phyloP scores from a whole-genome alignment of 2,113 vertebrate species.

The Aix galericulata region DNA sequence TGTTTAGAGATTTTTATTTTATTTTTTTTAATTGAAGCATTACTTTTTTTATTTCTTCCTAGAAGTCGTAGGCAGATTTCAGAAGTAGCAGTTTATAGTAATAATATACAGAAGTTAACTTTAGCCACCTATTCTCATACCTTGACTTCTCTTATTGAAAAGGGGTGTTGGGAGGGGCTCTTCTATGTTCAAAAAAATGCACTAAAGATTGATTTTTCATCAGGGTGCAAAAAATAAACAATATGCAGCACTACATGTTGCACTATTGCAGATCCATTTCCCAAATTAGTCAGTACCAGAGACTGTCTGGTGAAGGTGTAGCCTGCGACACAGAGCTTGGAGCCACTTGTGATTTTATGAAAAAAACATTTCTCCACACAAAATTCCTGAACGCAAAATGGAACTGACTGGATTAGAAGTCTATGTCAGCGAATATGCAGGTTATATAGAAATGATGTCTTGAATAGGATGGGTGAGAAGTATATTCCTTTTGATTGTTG shows the following conservation, averaged over 20 bases:
- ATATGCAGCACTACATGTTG: neutral
- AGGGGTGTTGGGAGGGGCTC: neutral
- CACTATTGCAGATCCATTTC: neutral
- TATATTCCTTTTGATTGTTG: constrained; percentile 79
- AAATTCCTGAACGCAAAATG: constrained; percentile 19
- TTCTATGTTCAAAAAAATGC: neutral
- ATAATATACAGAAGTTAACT: neutral
- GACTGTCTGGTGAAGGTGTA: neutral
- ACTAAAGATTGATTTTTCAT: neutral
- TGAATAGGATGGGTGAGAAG: constrained; percentile 72
- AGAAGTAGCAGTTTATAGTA: neutral
- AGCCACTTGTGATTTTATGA: neutral
- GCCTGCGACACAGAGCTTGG: neutral
- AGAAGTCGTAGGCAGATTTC: neutral
- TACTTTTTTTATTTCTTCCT: neutral
- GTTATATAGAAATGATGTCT: constrained; percentile 62
- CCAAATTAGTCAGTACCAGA: neutral
- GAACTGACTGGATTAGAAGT: constrained; percentile 47
- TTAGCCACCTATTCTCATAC: neutral
- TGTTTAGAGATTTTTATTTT: neutral
- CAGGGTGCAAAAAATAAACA: neutral
- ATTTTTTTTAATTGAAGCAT: neutral
- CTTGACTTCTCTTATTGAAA: neutral
- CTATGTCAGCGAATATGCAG: constrained; percentile 38
- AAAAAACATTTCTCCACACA: constrained; percentile 14